Conservation (phyloP, 2,888 invertebrate genomes). For the Euclidia mi region DNA sequence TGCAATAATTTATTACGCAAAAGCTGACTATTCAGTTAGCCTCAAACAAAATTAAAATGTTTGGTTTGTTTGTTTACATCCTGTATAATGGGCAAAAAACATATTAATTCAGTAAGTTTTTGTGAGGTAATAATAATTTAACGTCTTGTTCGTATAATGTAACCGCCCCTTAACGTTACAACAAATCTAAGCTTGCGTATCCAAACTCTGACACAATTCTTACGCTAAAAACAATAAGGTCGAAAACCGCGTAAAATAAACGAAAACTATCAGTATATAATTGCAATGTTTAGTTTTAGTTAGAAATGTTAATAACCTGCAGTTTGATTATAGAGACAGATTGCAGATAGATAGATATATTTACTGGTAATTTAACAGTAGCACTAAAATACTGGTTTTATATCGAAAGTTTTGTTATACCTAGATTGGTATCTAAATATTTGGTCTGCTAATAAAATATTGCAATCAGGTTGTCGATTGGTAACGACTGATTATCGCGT, state of each 20-base stretch:
- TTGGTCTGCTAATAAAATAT: conserved; percentile 9
- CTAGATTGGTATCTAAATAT: conserved; percentile 30
- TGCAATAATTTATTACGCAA: too few species aligned
- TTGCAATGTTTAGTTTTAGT: conserved; percentile 26
- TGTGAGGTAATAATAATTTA: too few species aligned
- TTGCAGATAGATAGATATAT: conserved; percentile 41
- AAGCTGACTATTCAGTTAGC: too few species aligned
- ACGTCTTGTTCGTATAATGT: conserved; percentile 5
- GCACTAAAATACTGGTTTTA: conserved; percentile 21
- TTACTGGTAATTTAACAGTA: conserved; percentile 29
- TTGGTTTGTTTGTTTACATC: too few species aligned
- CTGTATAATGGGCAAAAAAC: too few species aligned
- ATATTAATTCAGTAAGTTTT: too few species aligned
- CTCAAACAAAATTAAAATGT: too few species aligned
- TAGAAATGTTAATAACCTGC: conserved; percentile 47
- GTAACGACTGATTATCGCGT: too few species aligned
- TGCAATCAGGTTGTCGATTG: background rate
- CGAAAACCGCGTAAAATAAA: conserved; percentile 3
- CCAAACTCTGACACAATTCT: conserved; percentile 11
- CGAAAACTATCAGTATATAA: background rate
- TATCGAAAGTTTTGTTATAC: conserved; percentile 30
- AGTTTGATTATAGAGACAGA: conserved; percentile 48
- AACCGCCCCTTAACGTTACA: conserved; percentile 12
- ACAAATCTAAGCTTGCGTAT: conserved; percentile 25
- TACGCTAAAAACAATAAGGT: conserved; percentile 4